Evolutionary conservation across 2,113 vertebrate species (phyloP), one percentile per base, ranked within the genome.

Genomic region (Pongo abelii): DNA sequence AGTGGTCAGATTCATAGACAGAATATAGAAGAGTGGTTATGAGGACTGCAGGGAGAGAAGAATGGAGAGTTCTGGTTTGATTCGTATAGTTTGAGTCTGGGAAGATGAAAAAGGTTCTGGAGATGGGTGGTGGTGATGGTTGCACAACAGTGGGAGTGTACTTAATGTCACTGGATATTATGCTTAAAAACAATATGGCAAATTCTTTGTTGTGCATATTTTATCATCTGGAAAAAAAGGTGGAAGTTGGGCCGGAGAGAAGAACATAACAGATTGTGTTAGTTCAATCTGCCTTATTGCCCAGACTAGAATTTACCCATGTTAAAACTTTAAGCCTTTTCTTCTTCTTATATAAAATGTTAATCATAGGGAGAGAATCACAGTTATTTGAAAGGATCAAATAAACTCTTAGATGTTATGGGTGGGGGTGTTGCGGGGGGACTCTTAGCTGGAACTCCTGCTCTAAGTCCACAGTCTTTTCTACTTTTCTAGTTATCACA

Each of bases 371-470:
- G 16, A 38, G n/a, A 79, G 79, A 84, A 57, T 74, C 67, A 59
- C 32, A 55, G 30, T 84, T 97, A 59, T 89, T 91, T 87, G 8
- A 40, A 74, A 84, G 14, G 52, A 83, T 86, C 40, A 89, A 38
- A 72, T 84, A 50, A 67, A 50, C 61, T 38, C 30, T 48, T 92
- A 14, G n/a, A 5, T 67, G 18, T 52, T 38, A 14, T 5, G 0
- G 3, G 27, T 38, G 43, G 10, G 43, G 10, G n/a, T 55, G 52
- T 30, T 30, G 40, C 16, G 22, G 6, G 38, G 12, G 22, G 11
- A 10, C 8, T 43, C 18, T 78, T 43, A 80, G 30, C 74, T 30
- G 8, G 8, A 93, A 84, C 25, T 92, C 80, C 61, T 87, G 12
- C 48, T 90, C 2, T 79, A 81, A 95, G 9, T 20, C 11, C 4